phyloP scores from a whole-genome alignment of 1,140 invertebrate species.

The Formica exsecta region DNA sequence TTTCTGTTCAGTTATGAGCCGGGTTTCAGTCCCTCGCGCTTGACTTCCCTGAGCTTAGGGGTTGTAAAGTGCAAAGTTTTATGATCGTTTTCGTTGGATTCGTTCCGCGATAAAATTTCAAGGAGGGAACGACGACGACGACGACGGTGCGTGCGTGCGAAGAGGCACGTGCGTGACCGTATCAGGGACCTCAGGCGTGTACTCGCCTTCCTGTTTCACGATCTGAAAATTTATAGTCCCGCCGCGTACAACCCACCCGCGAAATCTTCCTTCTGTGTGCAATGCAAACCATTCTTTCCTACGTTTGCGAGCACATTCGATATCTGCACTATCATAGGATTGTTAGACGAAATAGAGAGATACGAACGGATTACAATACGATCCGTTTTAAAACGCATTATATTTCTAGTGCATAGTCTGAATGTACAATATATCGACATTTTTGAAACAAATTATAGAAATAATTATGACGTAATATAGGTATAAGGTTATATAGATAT shows the following conservation, averaged over 20 bases:
- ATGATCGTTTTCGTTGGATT: conserved; percentile 65
- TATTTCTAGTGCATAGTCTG: background rate
- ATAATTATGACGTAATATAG: background rate
- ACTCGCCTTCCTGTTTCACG: conserved; percentile 63
- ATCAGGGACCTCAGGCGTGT: conserved; percentile 58
- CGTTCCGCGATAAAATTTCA: conserved; percentile 66
- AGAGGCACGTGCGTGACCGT: conserved; percentile 60
- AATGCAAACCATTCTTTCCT: conserved; percentile 40
- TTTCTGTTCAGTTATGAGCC: conserved; percentile 18
- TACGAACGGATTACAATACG: background rate
- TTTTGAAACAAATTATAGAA: background rate
- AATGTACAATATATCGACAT: background rate
- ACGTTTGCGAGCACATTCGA: conserved; percentile 32
- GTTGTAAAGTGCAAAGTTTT: conserved; percentile 65
- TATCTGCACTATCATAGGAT: background rate
- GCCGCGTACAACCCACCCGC: conserved; percentile 22
- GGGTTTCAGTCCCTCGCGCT: conserved; percentile 22
- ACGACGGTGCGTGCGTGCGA: conserved; percentile 51
- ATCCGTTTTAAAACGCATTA: background rate
- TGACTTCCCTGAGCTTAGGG: conserved; percentile 42
- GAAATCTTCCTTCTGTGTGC: conserved; percentile 21
- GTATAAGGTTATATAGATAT: background rate
- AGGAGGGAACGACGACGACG: conserved; percentile 46
- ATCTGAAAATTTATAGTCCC: conserved; percentile 61
- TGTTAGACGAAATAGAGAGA: conserved; percentile 20